Evolutionary conservation across 2,888 invertebrate species (phyloP).

Genomic region (Phoronis australis): DNA sequence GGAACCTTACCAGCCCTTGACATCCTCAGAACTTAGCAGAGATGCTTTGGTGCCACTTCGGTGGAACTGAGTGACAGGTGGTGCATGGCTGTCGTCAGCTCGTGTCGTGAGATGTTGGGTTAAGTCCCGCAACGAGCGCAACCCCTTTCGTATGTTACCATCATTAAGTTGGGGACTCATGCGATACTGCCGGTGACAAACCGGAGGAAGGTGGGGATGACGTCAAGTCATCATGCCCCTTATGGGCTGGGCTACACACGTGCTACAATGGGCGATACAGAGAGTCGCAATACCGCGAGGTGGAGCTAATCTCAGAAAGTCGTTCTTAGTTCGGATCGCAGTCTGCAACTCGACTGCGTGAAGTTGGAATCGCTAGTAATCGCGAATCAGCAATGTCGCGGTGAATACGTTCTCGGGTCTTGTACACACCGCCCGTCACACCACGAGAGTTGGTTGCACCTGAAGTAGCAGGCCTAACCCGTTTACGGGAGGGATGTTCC

Average conservation of each 20-base stretch:
- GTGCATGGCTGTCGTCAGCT: constrained; percentile 15
- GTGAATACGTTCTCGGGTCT: constrained; percentile 46
- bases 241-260: constrained; percentile 39
- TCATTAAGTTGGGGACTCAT: constrained; percentile 24
- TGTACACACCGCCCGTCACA: constrained; percentile 48
- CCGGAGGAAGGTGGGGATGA: constrained; percentile 46
- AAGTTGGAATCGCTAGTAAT: constrained; percentile 49
- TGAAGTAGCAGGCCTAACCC: constrained; percentile 16
- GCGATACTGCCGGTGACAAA: constrained; percentile 34
- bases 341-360: constrained; percentile 37
- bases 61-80: constrained; percentile 2
- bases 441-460: constrained; percentile 29
- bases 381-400: constrained; percentile 34
- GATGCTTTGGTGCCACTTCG: background rate
- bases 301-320: constrained; percentile 31
- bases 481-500: constrained; percentile 13
- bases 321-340: constrained; percentile 16
- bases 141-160: constrained; percentile 14
- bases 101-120: constrained; percentile 15
- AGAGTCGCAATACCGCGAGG: constrained; percentile 28
- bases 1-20: constrained; percentile 8
- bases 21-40: too few relatives aligned
- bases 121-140: constrained; percentile 17
- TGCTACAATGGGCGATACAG: constrained; percentile 42
- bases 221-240: constrained; percentile 44